phyloP scores from a whole-genome alignment of 2,888 invertebrate species.

The Cataglyphis altisquamis region DNA sequence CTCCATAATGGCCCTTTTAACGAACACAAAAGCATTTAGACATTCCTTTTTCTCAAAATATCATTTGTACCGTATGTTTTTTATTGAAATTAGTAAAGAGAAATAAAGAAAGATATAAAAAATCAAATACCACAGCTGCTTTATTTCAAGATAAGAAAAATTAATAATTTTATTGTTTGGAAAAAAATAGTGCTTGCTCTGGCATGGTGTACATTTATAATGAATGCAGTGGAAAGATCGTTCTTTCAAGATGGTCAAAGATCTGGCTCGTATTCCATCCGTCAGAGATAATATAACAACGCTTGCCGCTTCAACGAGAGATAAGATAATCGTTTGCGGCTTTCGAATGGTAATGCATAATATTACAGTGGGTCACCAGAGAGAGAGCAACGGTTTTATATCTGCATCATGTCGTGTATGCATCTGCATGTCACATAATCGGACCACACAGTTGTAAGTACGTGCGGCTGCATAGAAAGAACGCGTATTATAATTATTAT shows the following conservation, averaged over 20 bases:
- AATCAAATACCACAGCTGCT: background rate
- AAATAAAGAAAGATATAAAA: background rate
- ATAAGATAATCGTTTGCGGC: slow-evolving; percentile 49
- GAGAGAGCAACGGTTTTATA: slow-evolving; percentile 32
- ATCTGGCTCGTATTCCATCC: background rate
- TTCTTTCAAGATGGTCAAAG: slow-evolving; percentile 53
- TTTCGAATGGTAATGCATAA: slow-evolving; percentile 59
- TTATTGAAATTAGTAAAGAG: background rate
- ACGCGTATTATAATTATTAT: slow-evolving; percentile 32
- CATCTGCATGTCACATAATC: slow-evolving; percentile 40
- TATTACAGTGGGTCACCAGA: slow-evolving; percentile 38
- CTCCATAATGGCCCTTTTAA: slow-evolving; percentile 22
- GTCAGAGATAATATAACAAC: slow-evolving; percentile 8
- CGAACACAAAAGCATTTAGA: background rate
- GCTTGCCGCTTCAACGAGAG: slow-evolving; percentile 25
- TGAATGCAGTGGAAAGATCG: slow-evolving; percentile 55
- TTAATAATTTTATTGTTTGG: background rate
- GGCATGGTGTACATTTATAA: slow-evolving; percentile 66
- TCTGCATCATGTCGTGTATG: slow-evolving; percentile 44
- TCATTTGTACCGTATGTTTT: background rate
- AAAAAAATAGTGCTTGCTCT: background rate
- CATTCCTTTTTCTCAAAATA: slow-evolving; percentile 7
- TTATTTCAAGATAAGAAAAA: background rate
- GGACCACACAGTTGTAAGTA: slow-evolving; percentile 30
- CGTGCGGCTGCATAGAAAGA: slow-evolving; percentile 49